phyloP scores from a whole-genome alignment of 2,888 invertebrate species.

The Eilema depressum region DNA sequence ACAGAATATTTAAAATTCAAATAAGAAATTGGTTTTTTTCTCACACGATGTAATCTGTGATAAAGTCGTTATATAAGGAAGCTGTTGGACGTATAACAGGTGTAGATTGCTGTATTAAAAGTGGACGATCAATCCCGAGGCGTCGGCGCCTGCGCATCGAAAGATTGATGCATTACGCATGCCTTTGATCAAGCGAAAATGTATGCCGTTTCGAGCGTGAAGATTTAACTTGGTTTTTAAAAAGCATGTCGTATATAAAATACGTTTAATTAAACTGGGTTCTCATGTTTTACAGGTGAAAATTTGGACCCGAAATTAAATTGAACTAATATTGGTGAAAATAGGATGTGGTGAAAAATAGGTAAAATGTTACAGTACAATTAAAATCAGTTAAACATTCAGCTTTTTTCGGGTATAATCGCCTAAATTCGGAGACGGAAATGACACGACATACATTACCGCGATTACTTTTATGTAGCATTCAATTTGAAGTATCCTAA shows the following conservation, averaged over 20 bases:
- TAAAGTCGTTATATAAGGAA: constrained; percentile 63
- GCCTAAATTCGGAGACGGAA: too few relatives aligned
- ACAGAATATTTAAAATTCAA: constrained; percentile 46
- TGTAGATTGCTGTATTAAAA: constrained; percentile 80
- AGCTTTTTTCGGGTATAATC: too few relatives aligned
- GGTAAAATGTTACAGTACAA: too few relatives aligned
- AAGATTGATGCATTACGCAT: constrained; percentile 56
- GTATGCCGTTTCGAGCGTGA: background rate
- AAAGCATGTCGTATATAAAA: background rate
- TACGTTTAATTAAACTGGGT: background rate
- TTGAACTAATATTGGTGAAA: too few relatives aligned
- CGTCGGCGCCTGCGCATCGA: constrained; percentile 41
- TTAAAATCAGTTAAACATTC: too few relatives aligned
- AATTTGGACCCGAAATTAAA: too few relatives aligned
- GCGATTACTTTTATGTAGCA: too few relatives aligned
- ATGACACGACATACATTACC: too few relatives aligned
- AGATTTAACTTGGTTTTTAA: background rate
- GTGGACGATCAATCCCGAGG: constrained; percentile 69
- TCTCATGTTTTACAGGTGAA: background rate
- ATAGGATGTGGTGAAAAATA: too few relatives aligned
- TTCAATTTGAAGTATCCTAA: too few relatives aligned
- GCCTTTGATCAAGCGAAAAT: constrained; percentile 39
- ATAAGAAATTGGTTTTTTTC: constrained; percentile 51
- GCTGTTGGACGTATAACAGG: constrained; percentile 69
- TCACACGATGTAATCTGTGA: constrained; percentile 58